phyloP scores from a whole-genome alignment of 35 echinoderm and acorn worm species.

The Chiridota heheva region DNA sequence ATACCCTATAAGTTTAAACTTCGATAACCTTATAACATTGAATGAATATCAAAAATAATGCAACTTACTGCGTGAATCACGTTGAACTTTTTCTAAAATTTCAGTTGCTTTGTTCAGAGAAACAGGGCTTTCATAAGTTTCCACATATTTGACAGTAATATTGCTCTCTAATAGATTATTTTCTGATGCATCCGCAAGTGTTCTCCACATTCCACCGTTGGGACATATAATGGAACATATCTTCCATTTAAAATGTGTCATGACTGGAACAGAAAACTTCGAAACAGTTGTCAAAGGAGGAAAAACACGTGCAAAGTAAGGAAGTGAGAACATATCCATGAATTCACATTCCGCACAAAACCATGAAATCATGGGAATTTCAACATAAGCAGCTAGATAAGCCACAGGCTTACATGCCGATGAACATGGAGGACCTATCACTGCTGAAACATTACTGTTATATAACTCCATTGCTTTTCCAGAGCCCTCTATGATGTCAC shows the following conservation, averaged over 20 bases:
- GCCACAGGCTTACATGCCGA: conserved; percentile 58
- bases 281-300: conserved; percentile 59
- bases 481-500: conserved; percentile 53
- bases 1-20: too few species aligned
- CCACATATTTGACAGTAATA: not conserved
- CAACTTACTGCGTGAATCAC: conserved; percentile 23
- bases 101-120: not conserved
- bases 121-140: conserved; percentile 8
- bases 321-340: conserved; percentile 39
- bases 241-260: conserved; percentile 57
- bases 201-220: conserved; percentile 11
- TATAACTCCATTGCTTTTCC: conserved; percentile 65
- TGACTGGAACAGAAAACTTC: not conserved
- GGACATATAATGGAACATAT: conserved; percentile 51
- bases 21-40: too few species aligned
- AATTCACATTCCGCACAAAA: conserved; percentile 59
- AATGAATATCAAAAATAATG: not conserved
- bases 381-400: conserved; percentile 58
- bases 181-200: conserved; percentile 5
- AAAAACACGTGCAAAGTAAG: conserved; percentile 54
- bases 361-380: conserved; percentile 74
- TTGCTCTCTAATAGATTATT: conserved; percentile 1
- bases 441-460: conserved; percentile 42
- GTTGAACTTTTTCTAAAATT: conserved; percentile 7
- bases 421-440: conserved; percentile 72